These are phyloP conservation scores for Murina feae DNA, from an alignment of 2,113 vertebrate species.

Conservation along the genomic window DNA sequence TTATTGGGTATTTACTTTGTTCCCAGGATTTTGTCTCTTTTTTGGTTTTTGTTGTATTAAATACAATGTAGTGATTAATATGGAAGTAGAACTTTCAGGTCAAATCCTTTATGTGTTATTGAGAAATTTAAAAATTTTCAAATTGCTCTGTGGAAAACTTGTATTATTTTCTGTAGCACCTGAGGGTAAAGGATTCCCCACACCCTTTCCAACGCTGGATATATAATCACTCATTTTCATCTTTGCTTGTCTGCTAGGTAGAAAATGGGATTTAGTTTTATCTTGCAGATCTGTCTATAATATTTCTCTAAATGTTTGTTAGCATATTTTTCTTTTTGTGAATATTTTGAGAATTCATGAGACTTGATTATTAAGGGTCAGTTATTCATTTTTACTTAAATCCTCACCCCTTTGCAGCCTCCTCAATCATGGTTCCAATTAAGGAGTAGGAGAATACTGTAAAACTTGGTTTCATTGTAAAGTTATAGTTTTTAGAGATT, in stretches of 20 bases:
- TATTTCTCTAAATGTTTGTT: background rate
- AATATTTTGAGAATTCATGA: background rate
- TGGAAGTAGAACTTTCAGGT: background rate
- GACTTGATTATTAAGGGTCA: background rate
- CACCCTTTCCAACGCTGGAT: background rate
- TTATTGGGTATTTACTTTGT: conserved; percentile 5
- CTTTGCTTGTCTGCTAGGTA: background rate
- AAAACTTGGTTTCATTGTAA: conserved; percentile 22
- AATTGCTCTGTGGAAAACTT: background rate
- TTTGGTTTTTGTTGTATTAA: background rate
- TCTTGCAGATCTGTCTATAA: background rate
- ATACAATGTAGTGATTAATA: background rate
- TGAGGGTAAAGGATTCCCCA: background rate
- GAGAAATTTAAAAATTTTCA: background rate
- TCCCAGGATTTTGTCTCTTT: background rate
- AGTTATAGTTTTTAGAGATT: background rate
- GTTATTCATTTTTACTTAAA: background rate
- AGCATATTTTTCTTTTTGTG: background rate
- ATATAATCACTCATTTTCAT: background rate
- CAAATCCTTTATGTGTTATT: conserved; percentile 12
- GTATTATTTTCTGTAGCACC: background rate
- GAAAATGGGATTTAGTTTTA: background rate
- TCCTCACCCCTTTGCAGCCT: background rate
- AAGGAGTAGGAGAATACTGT: background rate
- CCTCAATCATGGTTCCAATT: background rate